phyloP scores from a whole-genome alignment of 2,797 vertebrate genomes.

The Melanogrammus aeglefinus region DNA sequence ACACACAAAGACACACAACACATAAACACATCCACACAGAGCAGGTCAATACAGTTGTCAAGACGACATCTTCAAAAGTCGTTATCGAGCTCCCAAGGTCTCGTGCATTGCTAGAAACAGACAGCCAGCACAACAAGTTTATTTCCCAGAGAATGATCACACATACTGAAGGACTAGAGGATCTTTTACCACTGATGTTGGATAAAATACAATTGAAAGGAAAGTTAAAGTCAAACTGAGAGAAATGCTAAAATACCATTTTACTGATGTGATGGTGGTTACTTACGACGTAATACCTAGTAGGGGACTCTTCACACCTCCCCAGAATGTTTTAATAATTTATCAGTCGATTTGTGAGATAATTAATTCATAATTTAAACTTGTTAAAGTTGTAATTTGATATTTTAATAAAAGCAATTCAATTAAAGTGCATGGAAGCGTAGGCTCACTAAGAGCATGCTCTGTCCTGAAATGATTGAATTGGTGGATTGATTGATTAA shows the following conservation, averaged over 20 bases:
- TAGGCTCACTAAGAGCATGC: not conserved
- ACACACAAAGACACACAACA: not conserved
- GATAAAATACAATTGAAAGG: not conserved
- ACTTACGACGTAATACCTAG: not conserved
- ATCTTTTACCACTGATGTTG: too few relatives aligned
- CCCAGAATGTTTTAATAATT: not conserved
- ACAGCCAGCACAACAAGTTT: not conserved
- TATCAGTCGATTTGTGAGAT: not conserved
- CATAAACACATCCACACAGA: not conserved
- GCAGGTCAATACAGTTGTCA: not conserved
- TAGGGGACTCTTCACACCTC: not conserved
- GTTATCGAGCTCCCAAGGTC: not conserved
- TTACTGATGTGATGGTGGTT: too few relatives aligned
- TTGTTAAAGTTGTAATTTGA: not conserved
- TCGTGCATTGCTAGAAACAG: not conserved
- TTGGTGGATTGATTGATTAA: not conserved
- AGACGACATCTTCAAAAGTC: not conserved
- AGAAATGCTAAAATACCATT: not conserved
- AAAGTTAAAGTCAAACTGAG: not conserved
- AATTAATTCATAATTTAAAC: not conserved
- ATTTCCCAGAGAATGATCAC: too few relatives aligned
- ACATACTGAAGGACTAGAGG: too few relatives aligned
- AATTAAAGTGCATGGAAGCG: not conserved
- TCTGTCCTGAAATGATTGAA: not conserved
- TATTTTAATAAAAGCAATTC: not conserved